These are phyloP conservation scores for Halcyon leucocephala DNA, from an alignment of 2,797 vertebrate species.

Conservation along the genomic window DNA sequence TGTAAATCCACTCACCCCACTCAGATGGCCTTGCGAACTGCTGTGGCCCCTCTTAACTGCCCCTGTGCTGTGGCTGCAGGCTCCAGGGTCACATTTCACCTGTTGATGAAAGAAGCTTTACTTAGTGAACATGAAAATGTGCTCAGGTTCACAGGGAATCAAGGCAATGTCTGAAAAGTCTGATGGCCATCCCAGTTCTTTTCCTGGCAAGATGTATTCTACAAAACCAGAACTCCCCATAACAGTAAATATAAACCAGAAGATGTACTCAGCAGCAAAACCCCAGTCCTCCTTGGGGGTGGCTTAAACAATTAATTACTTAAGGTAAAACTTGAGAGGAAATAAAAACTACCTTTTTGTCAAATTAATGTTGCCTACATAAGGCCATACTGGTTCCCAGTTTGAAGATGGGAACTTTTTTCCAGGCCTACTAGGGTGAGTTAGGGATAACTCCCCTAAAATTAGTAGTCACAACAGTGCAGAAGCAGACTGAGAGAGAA, in stretches of 20 bases:
- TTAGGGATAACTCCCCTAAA: not conserved
- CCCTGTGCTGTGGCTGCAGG: rapidly evolving
- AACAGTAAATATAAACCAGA: not conserved
- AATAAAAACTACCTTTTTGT: not conserved
- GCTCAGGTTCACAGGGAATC: not conserved
- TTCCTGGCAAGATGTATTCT: not conserved
- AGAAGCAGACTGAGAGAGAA: not conserved
- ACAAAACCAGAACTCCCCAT: not conserved
- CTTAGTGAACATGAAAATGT: not conserved
- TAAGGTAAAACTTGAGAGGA: not conserved
- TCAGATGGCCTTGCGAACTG: not conserved
- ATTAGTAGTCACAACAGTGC: not conserved
- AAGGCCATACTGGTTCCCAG: not conserved
- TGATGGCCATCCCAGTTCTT: not conserved
- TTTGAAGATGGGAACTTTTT: not conserved
- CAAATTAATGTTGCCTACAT: not conserved
- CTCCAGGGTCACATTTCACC: not conserved
- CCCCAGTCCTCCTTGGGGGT: rapidly evolving
- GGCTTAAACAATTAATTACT: not conserved
- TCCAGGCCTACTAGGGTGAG: not conserved
- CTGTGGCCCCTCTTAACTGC: not conserved
- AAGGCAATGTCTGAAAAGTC: not conserved
- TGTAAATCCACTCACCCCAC: not conserved
- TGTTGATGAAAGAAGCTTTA: not conserved
- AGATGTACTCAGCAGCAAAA: not conserved